Evolutionary conservation across 2,888 invertebrate species (phyloP), one percentile per base, ranked within the genome.

Genomic region (Dilophus febrilis): DNA sequence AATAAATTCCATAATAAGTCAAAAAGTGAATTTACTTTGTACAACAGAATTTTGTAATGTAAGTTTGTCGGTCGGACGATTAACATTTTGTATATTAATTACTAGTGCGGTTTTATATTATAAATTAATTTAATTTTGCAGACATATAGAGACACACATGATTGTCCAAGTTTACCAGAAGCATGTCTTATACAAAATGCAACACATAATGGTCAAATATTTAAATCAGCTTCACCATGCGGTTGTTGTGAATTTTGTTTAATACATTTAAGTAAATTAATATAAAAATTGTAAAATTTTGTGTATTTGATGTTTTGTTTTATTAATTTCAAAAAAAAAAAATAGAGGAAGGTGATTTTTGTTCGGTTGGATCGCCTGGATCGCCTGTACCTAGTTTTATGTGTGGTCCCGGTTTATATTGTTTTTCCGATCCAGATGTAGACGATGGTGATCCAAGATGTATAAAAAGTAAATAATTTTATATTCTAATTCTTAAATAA

Each of bases 211-310:
- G 76, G 75, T 0, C 42, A 71, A 27, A 57, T 55, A 47, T 51
- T 76, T 44, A 67, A 65, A 0, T 72, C 70, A 1, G 70, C 72
- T 0, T 70, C 70, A 1, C 52, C 65, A 0, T 77, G 77, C 53
- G 75, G 73, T 51, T 77, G 77, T 51, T 77, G 77, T 45, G 57
- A 69, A 1, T 71, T 64, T 53, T 76, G 76, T 46, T 51, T 76
- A 33, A 65, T 66, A 3, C 64, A 71, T 46, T 61, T 69, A 47
- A 57, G 74, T 73, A 59, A 53, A 52, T 31, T n/a, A 5, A 13
- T 4, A 8, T 8, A 14, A n/a, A 31, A 14, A 6, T 5, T 14
- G 14, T 13, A 5, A 14, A 13, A 8, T 31, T 5, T 5, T 11
- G 12, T 7, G 12, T 11, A 31, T 13, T 31, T 31, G 5, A 13